Evolutionary conservation across 2,113 vertebrate genomes (phyloP).

Genomic region (Malaclemys terrapin): DNA sequence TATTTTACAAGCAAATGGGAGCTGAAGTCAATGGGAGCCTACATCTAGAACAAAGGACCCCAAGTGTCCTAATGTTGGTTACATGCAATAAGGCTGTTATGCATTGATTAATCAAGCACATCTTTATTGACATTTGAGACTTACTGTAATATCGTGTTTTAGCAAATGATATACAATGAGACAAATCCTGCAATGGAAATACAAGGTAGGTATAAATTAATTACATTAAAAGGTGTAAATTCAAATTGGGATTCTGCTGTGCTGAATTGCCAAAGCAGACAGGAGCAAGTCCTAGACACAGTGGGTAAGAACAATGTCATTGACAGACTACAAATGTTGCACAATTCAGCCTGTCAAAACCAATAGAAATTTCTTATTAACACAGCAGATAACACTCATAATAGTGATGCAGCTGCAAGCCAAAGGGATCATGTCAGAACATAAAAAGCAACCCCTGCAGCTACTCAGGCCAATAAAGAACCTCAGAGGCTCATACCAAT

Average conservation of each 20-base stretch:
- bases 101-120: neutral
- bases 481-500: neutral
- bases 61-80: neutral
- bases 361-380: neutral
- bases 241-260: neutral
- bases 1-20: neutral
- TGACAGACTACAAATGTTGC: neutral
- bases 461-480: neutral
- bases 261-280: neutral
- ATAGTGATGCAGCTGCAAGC: neutral
- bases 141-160: neutral
- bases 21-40: neutral
- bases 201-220: neutral
- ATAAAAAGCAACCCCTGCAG: neutral
- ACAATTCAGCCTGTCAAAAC: neutral
- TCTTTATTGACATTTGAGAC: slow-evolving; percentile 12
- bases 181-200: neutral
- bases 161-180: slow-evolving; percentile 13
- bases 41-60: neutral
- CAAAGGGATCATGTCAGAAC: neutral
- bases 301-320: neutral
- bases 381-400: neutral
- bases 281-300: neutral
- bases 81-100: slow-evolving; percentile 6
- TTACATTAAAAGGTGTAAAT: neutral